Base-by-base conservation (phyloP, 2,888 invertebrate species). In the Coenonympha arcania region DNA sequence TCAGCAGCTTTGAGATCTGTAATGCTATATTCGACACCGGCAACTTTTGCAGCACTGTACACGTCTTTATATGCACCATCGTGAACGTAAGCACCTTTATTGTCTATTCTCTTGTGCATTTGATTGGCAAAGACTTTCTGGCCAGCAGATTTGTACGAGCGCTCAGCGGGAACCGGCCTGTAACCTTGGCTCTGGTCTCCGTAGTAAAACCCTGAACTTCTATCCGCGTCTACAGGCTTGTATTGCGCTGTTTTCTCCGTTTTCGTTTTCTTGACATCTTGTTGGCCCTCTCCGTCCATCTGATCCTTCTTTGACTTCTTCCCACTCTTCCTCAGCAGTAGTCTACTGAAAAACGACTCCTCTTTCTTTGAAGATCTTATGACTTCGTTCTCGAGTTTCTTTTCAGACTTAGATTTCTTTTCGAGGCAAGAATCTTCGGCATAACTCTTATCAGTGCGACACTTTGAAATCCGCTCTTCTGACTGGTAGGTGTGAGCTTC, bases 261-360 rank as follows among this genome's bases (percentile, higher is more conserved):
- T 64, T 82, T 82, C 15, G 74, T 68, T 60, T 81, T 76, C 57
- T 79, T 87, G 2, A 77, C 68, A 46, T 85, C 86, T 41, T 76
- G 73, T 44, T 78, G 76, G 24, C 74, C 69, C 26, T 82, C 87
- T 11, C 80, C 81, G 31, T 84, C 84, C 0, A 73, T 76, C 50
- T 76, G 79, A 26, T 88, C 88, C 51, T 88, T 86, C 60, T 91
- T 89, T 53, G 90, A 90, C 70, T 92, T 91, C 67, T 92, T 91
- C 22, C 90, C 92, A 48, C 92, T 92, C 62, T 91, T 90, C 59
- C 92, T 87, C 31, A 91, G 84, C 34, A 92, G 85, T 46, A 93
- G 73, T 56, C 92, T 87, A 49, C 90, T 90, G 67, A 93, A 90
- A 70, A 90, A 89, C 55, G 88, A 85, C 68, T 89, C 79, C 66